These are phyloP conservation scores for Notiomystis cincta DNA, from an alignment of 2,113 vertebrate genomes.

Conservation along the genomic window DNA sequence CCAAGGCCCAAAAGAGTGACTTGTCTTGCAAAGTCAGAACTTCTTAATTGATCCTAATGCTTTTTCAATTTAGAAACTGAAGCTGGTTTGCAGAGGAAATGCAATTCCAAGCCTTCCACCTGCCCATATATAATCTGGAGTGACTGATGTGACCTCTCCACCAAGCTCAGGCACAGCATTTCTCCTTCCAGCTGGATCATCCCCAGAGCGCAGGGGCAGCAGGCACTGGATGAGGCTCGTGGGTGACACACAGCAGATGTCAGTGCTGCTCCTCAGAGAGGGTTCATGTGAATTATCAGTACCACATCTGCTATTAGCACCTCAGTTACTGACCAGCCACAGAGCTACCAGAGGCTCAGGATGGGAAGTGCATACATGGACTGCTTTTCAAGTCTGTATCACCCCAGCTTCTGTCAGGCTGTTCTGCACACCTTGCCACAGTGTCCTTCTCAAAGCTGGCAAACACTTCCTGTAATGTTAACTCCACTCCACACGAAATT, in stretches of 20 bases:
- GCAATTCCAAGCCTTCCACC: neutral
- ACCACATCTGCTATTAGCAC: neutral
- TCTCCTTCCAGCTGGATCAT: neutral
- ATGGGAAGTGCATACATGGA: rapidly evolving
- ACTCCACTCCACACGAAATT: neutral
- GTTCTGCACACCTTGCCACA: neutral
- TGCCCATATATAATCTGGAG: neutral
- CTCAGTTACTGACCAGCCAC: neutral
- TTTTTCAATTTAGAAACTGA: neutral
- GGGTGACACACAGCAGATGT: rapidly evolving
- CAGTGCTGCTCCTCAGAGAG: neutral
- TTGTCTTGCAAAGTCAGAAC: neutral
- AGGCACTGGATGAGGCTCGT: neutral
- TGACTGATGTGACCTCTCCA: neutral
- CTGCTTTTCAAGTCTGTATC: neutral
- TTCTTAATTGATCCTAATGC: neutral
- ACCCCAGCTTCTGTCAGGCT: neutral
- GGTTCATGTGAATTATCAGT: neutral
- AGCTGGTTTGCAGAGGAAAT: neutral
- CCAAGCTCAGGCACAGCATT: neutral
- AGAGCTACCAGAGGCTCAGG: neutral
- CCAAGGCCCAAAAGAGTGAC: neutral
- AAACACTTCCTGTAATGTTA: neutral
- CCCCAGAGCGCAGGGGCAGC: neutral
- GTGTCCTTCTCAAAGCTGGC: neutral